Percentiles rank a stretch among this genome's conserved stretches.
phyloP scores from a whole-genome alignment of 92 coral and sea anemone species.

The Porites evermanni region DNA sequence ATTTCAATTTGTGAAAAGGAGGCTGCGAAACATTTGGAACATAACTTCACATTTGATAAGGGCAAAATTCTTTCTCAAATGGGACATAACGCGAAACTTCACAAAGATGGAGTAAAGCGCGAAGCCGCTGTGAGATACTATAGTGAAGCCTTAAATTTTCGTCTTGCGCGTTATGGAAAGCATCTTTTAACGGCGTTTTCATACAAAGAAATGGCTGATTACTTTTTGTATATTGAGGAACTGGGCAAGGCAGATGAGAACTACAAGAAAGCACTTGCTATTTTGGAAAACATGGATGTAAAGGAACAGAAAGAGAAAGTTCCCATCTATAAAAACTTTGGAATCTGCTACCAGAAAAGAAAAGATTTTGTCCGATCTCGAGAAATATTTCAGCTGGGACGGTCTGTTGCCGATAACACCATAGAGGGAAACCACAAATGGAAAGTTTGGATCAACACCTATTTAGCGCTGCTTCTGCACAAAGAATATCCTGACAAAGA shows the following conservation, averaged over 20 bases:
- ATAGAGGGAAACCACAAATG: conserved; percentile 59
- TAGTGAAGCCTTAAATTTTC: conserved; percentile 21
- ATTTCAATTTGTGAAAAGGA: not conserved
- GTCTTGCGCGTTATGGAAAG: conserved; percentile 8
- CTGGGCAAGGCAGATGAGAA: conserved; percentile 8
- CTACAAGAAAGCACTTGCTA: conserved; percentile 34
- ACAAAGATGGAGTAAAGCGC: not conserved
- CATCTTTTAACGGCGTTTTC: conserved; percentile 60
- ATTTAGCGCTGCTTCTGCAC: conserved; percentile 36
- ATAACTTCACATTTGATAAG: not conserved
- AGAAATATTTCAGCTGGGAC: conserved; percentile 28
- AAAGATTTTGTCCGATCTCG: conserved; percentile 15
- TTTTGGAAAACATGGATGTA: conserved; percentile 20
- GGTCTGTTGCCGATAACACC: conserved; percentile 30
- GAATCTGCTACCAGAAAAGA: conserved; percentile 44
- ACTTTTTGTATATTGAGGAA: not conserved
- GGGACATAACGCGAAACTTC: conserved; percentile 3
- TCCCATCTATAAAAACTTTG: conserved; percentile 47
- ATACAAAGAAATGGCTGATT: conserved; percentile 48
- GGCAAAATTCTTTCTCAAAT: conserved; percentile 9
- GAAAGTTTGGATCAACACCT: conserved; percentile 55
- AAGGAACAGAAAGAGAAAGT: conserved; percentile 53
- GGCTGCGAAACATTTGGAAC: not conserved
- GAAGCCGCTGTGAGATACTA: conserved; percentile 34
- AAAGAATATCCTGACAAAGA: conserved; percentile 16